Evolutionary conservation across 2,888 invertebrate species (phyloP), one percentile per base, ranked within the genome.

Genomic region (Clostera curtula): DNA sequence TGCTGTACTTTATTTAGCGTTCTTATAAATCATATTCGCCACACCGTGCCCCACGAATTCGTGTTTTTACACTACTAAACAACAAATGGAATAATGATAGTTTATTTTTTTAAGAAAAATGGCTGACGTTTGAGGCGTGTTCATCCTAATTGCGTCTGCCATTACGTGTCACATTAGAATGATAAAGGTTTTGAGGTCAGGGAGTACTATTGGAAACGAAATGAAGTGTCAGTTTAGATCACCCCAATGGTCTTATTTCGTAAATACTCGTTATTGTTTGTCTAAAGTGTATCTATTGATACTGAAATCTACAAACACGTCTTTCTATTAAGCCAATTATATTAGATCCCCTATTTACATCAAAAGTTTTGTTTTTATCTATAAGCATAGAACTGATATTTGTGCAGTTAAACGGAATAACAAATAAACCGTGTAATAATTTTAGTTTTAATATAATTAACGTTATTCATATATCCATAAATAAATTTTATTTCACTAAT

Each of bases 21-120:
- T 26, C 41, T 50, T 53, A 77, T 80, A 79, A 79, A 80, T 80
- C 80, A 82, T 79, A 73, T 74, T 68, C 64, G 66, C 66, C 57
- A 59, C 60, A 56, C 59, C 51, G 58, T 58, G 57, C 59, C 64
- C 63, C 54, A 60, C 51, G 67, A 70, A 76, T 68, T 64, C 55
- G 59, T 72, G 73, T 76, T 76, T 75, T 74, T 73, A 76, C 73
- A 77, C 73, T 48, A 67, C 67, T 62, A 62, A 62, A 67, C 60
- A 61, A 63, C 60, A 61, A 70, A 70, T 65, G 58, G 61, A 57
- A 68, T 74, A 67, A 70, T 66, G 67, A 63, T 52, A 51, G 51
- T 43, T 53, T 52, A 47, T 43, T 53, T 49, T 53, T 46, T 46
- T 39, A 48, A 61, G 58, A 67, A 50, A 65, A 61, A 68, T 60